A percentile compares a stretch with the other conserved stretches of the same genome.
These are phyloP conservation scores for Arenaria interpres DNA, from an alignment of 2,113 vertebrate genomes.

Conservation along the genomic window DNA sequence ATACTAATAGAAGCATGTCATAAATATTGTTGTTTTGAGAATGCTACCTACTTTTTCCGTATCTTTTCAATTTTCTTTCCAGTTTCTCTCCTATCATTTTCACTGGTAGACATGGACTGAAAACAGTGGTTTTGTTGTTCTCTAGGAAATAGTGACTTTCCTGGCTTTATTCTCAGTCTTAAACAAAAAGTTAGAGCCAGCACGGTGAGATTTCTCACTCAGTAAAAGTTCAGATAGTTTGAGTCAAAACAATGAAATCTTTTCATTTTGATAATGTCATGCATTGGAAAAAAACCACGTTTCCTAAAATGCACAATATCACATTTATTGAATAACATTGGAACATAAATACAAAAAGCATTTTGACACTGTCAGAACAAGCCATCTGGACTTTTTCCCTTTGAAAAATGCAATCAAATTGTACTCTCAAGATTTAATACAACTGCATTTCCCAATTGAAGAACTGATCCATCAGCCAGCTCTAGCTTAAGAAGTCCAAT, in stretches of 20 bases:
- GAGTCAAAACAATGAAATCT: background rate
- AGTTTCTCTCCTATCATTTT: background rate
- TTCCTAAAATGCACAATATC: background rate
- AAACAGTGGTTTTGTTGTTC: background rate
- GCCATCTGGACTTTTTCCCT: background rate
- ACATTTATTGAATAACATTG: background rate
- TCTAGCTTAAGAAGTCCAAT: background rate
- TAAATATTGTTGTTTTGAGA: background rate
- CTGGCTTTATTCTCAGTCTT: background rate
- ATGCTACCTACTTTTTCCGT: background rate
- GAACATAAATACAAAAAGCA: background rate
- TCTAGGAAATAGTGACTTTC: background rate
- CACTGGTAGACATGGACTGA: background rate
- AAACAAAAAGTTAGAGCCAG: background rate
- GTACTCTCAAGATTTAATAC: background rate
- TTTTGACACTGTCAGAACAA: background rate
- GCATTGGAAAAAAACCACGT: background rate
- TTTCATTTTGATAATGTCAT: background rate
- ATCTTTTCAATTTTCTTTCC: background rate
- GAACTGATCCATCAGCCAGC: background rate
- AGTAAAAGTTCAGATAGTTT: background rate
- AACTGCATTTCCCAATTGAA: constrained; percentile 14
- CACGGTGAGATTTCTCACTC: background rate
- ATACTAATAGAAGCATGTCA: background rate
- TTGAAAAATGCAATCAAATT: constrained; percentile 8